Percentiles rank a stretch among this genome's conserved stretches.
Evolutionary conservation across 2,797 vertebrate species (phyloP).

Genomic region (Typhlichthys eigenmanni): DNA sequence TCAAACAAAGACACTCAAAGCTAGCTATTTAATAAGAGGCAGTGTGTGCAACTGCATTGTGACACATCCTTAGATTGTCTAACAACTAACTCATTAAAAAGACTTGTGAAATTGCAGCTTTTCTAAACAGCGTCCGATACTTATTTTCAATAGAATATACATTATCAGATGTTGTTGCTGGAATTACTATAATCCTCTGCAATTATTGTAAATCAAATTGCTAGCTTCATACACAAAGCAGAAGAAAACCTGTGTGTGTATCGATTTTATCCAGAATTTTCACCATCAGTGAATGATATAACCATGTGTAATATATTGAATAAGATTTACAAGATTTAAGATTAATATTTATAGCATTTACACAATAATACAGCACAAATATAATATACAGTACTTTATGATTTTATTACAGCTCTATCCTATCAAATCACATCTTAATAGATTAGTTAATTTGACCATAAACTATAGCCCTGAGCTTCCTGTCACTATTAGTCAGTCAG

Average conservation of each 20-base stretch:
- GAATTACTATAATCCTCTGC: slow-evolving; percentile 10
- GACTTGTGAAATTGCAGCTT: slow-evolving; percentile 19
- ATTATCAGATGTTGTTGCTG: slow-evolving; percentile 28
- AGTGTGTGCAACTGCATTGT: slow-evolving; percentile 8
- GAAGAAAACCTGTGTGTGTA: neutral
- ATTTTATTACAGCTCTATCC: slow-evolving; percentile 32
- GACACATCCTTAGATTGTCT: slow-evolving; percentile 34
- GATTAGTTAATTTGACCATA: no score
- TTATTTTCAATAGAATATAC: slow-evolving; percentile 14
- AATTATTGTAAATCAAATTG: slow-evolving; percentile 22
- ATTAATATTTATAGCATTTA: neutral
- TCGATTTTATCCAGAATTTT: slow-evolving; percentile 14
- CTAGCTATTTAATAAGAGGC: no score
- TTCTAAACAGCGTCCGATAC: slow-evolving; percentile 16
- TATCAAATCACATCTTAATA: slow-evolving; percentile 17
- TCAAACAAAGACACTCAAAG: slow-evolving; percentile 3
- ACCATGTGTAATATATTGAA: no score
- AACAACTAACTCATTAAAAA: slow-evolving; percentile 48
- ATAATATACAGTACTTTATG: slow-evolving; percentile 42
- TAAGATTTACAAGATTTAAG: no score
- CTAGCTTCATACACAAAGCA: slow-evolving; percentile 7
- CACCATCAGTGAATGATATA: slow-evolving; percentile 1
- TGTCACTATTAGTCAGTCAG: no score
- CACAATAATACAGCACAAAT: slow-evolving; percentile 26
- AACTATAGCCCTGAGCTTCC: no score